phyloP scores from a whole-genome alignment of 2,113 vertebrate species.

The Myodes glareolus region DNA sequence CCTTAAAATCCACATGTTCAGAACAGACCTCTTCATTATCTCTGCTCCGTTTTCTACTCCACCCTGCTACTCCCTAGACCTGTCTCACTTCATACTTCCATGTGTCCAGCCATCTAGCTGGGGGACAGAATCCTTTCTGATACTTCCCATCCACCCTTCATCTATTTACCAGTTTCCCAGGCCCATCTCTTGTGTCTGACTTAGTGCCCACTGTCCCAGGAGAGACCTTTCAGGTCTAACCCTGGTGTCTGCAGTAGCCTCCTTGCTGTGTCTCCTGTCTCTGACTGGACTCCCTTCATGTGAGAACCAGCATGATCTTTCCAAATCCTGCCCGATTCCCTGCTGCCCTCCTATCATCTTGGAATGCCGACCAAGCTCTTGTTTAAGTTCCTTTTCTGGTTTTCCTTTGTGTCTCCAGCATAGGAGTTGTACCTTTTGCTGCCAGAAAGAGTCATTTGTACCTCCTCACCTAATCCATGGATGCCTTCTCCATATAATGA shows the following conservation, averaged over 20 bases:
- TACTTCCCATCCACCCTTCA: neutral
- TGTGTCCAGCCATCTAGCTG: neutral
- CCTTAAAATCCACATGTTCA: neutral
- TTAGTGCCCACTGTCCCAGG: no score
- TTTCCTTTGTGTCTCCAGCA: neutral
- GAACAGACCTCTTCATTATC: neutral
- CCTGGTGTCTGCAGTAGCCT: neutral
- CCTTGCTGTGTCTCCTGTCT: neutral
- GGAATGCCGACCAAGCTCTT: neutral
- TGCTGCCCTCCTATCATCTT: neutral
- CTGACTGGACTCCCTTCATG: neutral
- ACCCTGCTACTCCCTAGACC: neutral
- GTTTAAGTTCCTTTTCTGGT: neutral
- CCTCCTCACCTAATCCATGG: neutral
- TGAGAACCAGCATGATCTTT: neutral
- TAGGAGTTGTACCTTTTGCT: neutral
- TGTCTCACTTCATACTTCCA: neutral
- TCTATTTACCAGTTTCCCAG: neutral
- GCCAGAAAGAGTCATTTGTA: neutral
- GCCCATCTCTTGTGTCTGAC: neutral
- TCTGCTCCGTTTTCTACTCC: neutral
- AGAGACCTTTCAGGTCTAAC: neutral
- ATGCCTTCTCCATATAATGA: accelerated
- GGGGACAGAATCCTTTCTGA: neutral
- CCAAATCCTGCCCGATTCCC: neutral